Evolutionary conservation across 2,113 vertebrate species (phyloP).

Genomic region (Burhinus bistriatus): DNA sequence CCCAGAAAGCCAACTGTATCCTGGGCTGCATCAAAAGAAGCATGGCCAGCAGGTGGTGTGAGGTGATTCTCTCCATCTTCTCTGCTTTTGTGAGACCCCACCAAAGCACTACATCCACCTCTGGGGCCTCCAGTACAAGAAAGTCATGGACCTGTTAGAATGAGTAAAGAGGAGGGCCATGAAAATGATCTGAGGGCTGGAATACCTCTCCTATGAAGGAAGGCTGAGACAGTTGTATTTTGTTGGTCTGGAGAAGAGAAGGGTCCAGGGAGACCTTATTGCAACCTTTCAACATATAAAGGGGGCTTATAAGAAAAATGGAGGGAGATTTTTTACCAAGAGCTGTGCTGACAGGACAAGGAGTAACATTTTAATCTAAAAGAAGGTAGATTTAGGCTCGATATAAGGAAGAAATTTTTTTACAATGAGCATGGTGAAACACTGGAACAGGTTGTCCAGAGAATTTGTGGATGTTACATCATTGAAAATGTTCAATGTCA

Average conservation of each 20-base stretch:
- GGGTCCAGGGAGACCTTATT: fast-evolving
- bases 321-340: too few species aligned
- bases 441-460: background rate
- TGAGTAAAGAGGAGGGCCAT: background rate
- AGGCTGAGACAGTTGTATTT: background rate
- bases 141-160: background rate
- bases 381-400: background rate
- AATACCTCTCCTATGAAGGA: background rate
- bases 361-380: background rate
- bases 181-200: fast-evolving
- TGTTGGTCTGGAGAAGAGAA: background rate
- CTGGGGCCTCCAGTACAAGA: background rate
- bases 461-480: background rate
- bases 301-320: background rate
- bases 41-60: fast-evolving
- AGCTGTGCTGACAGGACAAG: background rate
- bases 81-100: background rate
- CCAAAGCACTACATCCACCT: background rate
- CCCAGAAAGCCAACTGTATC: background rate
- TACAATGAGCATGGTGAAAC: background rate
- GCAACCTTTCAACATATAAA: background rate
- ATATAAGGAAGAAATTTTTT: background rate
- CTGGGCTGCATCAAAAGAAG: background rate
- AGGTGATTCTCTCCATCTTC: background rate
- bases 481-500: background rate